phyloP scores from a whole-genome alignment of 2,888 invertebrate species.

The Liodrosophila aerea region DNA sequence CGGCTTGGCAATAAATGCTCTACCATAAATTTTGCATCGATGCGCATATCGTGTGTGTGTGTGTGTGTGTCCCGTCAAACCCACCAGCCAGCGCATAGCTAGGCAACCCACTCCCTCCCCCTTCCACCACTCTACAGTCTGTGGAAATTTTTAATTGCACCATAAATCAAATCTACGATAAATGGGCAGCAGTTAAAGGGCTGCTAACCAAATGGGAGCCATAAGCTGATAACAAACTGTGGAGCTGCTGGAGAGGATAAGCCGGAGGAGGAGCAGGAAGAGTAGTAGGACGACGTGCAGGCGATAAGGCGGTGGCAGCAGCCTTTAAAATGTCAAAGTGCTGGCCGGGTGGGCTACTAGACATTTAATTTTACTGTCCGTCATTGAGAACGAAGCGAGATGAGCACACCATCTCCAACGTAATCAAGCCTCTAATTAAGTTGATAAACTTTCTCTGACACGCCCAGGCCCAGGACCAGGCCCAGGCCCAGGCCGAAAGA shows the following conservation, averaged over 20 bases:
- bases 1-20: constrained; percentile 67
- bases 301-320: constrained; percentile 47
- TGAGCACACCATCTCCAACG: constrained; percentile 55
- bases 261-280: neutral
- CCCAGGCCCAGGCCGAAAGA: constrained; percentile 9
- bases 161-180: constrained; percentile 75
- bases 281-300: constrained; percentile 29
- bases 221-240: constrained; percentile 71
- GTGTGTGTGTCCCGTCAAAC: constrained; percentile 18
- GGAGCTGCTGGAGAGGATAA: constrained; percentile 6
- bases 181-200: constrained; percentile 74
- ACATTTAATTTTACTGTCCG: constrained; percentile 68
- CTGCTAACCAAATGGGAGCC: constrained; percentile 76
- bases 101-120: neutral
- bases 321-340: constrained; percentile 70
- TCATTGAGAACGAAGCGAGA: constrained; percentile 28
- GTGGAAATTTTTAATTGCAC: constrained; percentile 68
- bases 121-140: neutral
- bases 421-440: constrained; percentile 77
- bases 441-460: constrained; percentile 68
- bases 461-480: constrained; percentile 25
- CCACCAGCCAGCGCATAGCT: constrained; percentile 15
- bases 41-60: constrained; percentile 36
- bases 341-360: constrained; percentile 20
- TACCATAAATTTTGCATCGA: constrained; percentile 73